A percentile compares a stretch with the other conserved stretches of the same genome.
Evolutionary conservation across 2,113 vertebrate species (phyloP).

Genomic region (Colaptes auratus): DNA sequence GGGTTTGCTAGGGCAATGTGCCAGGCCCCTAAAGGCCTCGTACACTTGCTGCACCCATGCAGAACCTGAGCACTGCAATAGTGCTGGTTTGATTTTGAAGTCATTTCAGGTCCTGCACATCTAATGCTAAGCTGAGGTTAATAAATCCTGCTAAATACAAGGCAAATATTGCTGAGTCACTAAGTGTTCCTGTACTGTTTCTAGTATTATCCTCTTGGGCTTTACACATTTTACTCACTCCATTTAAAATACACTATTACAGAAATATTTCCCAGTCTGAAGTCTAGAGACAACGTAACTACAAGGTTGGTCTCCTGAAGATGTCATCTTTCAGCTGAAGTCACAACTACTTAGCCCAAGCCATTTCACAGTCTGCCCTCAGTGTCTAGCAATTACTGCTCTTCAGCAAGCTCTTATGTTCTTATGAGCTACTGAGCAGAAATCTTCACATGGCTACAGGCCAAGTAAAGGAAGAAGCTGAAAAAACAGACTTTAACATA

Average conservation of each 20-base stretch:
- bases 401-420: not conserved
- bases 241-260: not conserved
- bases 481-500: not conserved
- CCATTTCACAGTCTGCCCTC: not conserved
- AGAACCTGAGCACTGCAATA: not conserved
- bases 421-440: not conserved
- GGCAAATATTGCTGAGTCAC: not conserved
- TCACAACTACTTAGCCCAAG: not conserved
- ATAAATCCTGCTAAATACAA: not conserved
- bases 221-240: not conserved
- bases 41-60: not conserved
- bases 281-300: not conserved
- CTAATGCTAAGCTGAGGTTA: not conserved
- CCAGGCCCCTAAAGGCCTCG: not conserved
- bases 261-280: not conserved
- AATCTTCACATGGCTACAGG: not conserved
- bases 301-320: not conserved
- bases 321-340: not conserved
- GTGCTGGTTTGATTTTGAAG: not conserved
- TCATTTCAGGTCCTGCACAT: not conserved
- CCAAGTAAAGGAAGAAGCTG: not conserved
- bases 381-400: not conserved
- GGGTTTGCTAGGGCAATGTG: not conserved
- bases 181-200: not conserved
- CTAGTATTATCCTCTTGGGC: not conserved